Evolutionary conservation across 2,113 vertebrate species (phyloP).

Genomic region (Pollimyrus isidori): DNA sequence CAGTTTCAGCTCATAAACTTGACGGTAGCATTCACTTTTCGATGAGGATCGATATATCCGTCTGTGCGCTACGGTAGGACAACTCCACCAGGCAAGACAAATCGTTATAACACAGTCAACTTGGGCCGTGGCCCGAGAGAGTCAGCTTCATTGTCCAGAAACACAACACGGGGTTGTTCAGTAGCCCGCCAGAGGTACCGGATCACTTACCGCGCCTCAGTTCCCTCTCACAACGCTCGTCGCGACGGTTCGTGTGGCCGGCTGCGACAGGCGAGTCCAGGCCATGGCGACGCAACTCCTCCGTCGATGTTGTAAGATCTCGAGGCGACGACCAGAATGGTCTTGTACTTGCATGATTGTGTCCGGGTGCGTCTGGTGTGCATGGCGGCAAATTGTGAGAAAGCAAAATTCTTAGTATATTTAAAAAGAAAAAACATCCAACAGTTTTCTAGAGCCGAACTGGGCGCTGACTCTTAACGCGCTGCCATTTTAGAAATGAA

Average conservation of each 20-base stretch:
- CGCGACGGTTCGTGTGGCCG: not conserved
- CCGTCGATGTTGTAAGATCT: not conserved
- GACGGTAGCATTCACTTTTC: too few species aligned
- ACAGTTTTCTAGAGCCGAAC: not conserved
- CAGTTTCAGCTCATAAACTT: too few species aligned
- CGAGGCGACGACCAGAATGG: not conserved
- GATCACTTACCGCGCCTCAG: not conserved
- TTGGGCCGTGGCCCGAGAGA: not conserved
- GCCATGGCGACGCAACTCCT: not conserved
- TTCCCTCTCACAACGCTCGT: not conserved
- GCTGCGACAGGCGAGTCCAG: not conserved
- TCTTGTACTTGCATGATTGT: not conserved
- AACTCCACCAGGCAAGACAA: too few species aligned
- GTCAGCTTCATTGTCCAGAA: not conserved
- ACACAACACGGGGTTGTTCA: not conserved
- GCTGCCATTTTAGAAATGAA: not conserved
- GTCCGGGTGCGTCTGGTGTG: not conserved
- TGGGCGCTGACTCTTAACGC: not conserved
- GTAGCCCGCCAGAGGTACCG: not conserved
- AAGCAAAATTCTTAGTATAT: not conserved
- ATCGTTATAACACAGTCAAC: not conserved
- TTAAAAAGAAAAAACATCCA: not conserved
- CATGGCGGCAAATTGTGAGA: not conserved
- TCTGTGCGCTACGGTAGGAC: too few species aligned
- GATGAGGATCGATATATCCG: too few species aligned